Percentiles rank a stretch among this genome's conserved stretches.
These are phyloP conservation scores for Adelphocoris suturalis DNA, from an alignment of 2,888 invertebrate genomes.

Conservation along the genomic window DNA sequence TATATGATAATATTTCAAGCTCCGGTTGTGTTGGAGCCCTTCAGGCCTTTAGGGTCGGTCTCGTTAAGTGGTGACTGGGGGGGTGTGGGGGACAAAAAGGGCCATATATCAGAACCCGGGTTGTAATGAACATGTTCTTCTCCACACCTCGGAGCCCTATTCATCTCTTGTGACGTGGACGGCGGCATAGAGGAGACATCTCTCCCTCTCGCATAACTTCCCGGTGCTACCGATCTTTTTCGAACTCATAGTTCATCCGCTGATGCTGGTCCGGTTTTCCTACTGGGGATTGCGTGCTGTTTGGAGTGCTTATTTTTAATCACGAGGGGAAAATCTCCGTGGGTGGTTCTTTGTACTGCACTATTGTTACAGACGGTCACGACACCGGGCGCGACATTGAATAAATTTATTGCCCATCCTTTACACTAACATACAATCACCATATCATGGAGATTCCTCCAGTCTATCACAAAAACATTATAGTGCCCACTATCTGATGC, in stretches of 20 bases:
- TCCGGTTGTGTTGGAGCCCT: slow-evolving; percentile 67
- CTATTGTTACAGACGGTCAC: slow-evolving; percentile 16
- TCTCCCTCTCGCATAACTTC: slow-evolving; percentile 22
- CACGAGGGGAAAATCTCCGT: background rate
- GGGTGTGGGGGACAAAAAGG: slow-evolving; percentile 61
- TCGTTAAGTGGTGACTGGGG: slow-evolving; percentile 53
- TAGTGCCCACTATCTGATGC: no score
- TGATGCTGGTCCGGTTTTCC: background rate
- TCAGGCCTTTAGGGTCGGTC: slow-evolving; percentile 66
- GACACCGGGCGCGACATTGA: slow-evolving; percentile 4
- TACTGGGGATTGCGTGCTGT: background rate
- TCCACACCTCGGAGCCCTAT: slow-evolving; percentile 70
- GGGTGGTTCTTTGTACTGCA: slow-evolving; percentile 12
- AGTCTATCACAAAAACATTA: background rate
- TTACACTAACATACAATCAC: background rate
- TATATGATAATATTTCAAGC: slow-evolving; percentile 71
- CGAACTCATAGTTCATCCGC: slow-evolving; percentile 20
- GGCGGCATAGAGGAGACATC: slow-evolving; percentile 36
- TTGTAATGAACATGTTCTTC: slow-evolving; percentile 71
- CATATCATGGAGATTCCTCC: background rate
- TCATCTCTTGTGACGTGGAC: slow-evolving; percentile 67
- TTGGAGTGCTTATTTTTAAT: background rate
- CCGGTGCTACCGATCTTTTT: slow-evolving; percentile 20
- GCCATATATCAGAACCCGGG: slow-evolving; percentile 67
- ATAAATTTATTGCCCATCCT: background rate